Base-by-base conservation (phyloP, 2,113 vertebrate genomes). In the Pseudorhombus dupliciocellatus region DNA sequence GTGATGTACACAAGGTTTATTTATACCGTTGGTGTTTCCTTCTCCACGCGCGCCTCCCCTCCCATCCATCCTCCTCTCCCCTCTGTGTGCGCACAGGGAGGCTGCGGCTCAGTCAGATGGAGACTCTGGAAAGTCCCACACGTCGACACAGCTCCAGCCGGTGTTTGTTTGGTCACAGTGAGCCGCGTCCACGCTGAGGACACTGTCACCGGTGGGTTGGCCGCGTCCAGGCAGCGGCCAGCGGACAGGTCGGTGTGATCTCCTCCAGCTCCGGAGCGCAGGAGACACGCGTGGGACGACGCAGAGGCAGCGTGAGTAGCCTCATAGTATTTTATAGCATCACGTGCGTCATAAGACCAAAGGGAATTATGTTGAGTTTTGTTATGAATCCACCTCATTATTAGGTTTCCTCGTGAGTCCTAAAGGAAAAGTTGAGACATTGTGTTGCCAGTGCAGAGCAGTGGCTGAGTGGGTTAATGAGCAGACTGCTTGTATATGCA, bases 281-380 rank as follows among this genome's bases (percentile, higher is more conserved):
- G 46, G 7, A 11, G 28, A 46, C 20, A 51, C 80, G 68, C 58
- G 20, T 28, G 73, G 57, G 37, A 2, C 63, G 66, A 52, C 64
- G 28, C 64, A 66, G 80, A 30, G 80, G 37, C 20, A 51, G 2
- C 5, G 89, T 88, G 80, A 89, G 89, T 87, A 76, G 10, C 10
- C n/a, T 50, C 48, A 0, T 20, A 7, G 31, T 50, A 31, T 21
- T 24, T 26, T n/a, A 6, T 8, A 24, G 7, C 2, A 16, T 18
- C 14, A 9, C 26, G 18, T 55, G 18, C 16, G 34, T 0, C 24
- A 22, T 68, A 1, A 48, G 28, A 26, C 26, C n/a, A 62, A 73
- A 77, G 50, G 70, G 12, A 0, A 25, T 37, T 1, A 22, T n/a
- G 5, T 1, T 26, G 1, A 12, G 0, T 26, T 58, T 25, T 14